These are phyloP conservation scores for Tamandua tetradactyla DNA, from an alignment of 2,797 vertebrate genomes.

Conservation along the genomic window DNA sequence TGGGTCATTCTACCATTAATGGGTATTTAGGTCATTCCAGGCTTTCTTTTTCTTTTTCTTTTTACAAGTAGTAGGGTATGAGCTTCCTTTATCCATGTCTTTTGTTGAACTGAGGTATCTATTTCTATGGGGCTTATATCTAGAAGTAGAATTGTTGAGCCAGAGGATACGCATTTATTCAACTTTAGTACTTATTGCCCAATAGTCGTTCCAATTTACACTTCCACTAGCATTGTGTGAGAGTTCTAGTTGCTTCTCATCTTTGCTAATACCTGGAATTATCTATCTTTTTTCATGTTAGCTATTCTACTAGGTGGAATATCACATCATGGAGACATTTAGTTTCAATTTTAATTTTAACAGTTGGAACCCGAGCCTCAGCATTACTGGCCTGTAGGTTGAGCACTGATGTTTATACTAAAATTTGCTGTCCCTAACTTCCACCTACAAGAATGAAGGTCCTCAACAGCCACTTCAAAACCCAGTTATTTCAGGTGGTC, in stretches of 20 bases:
- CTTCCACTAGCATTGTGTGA: neutral
- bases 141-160: neutral
- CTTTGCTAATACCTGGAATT: neutral
- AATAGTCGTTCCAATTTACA: neutral
- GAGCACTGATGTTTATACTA: neutral
- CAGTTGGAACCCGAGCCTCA: neutral
- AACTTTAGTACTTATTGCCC: neutral
- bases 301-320: neutral
- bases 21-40: neutral
- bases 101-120: neutral
- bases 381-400: neutral
- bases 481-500: neutral
- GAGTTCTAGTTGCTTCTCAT: neutral
- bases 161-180: neutral
- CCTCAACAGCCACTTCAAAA: neutral
- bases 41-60: neutral
- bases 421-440: neutral
- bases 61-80: neutral
- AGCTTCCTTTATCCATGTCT: neutral
- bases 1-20: neutral
- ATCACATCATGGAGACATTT: neutral
- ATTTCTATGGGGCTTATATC: neutral
- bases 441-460: neutral
- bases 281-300: neutral
- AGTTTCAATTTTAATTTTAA: neutral